Conservation (phyloP, 2,888 invertebrate genomes). For the Pinctada fucata region DNA sequence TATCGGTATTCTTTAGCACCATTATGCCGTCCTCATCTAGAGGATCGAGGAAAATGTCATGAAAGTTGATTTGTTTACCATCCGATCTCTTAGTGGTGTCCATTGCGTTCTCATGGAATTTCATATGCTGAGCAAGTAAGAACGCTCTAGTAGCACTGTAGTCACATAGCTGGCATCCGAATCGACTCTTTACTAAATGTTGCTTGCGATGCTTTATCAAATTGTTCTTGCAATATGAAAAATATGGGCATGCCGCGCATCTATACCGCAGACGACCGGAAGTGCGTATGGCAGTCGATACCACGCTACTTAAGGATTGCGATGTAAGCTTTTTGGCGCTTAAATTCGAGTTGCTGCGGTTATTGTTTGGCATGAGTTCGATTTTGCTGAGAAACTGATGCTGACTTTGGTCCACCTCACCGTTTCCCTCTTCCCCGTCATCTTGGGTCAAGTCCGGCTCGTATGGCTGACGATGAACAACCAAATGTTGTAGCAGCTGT, state of each 20-base stretch:
- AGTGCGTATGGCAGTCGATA: conserved; percentile 36
- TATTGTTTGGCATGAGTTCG: conserved; percentile 21
- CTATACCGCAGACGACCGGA: conserved; percentile 58
- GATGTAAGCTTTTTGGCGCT: conserved; percentile 18
- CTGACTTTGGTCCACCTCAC: conserved; percentile 18
- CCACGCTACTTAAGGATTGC: conserved; percentile 30
- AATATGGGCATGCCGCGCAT: conserved; percentile 63
- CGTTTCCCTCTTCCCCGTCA: conserved; percentile 23
- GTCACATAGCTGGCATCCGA: conserved; percentile 62
- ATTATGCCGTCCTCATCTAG: conserved; percentile 51
- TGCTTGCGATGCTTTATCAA: conserved; percentile 65
- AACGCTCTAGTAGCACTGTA: conserved; percentile 62
- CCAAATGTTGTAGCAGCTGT: conserved; percentile 55
- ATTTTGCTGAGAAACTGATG: conserved; percentile 25
- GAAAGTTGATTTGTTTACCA: conserved; percentile 46
- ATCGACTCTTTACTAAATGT: conserved; percentile 60
- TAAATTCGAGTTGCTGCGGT: conserved; percentile 1
- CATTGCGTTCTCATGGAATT: conserved; percentile 51
- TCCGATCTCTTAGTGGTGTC: conserved; percentile 29
- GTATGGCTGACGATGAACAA: conserved; percentile 39
- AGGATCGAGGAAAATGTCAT: conserved; percentile 60
- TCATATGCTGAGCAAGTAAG: conserved; percentile 62
- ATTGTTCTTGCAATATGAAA: conserved; percentile 60
- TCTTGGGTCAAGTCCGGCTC: conserved; percentile 36
- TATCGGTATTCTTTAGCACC: conserved; percentile 37